Evolutionary conservation across 2,888 invertebrate genomes (phyloP).

Genomic region (Rotaria magnacalcarata): DNA sequence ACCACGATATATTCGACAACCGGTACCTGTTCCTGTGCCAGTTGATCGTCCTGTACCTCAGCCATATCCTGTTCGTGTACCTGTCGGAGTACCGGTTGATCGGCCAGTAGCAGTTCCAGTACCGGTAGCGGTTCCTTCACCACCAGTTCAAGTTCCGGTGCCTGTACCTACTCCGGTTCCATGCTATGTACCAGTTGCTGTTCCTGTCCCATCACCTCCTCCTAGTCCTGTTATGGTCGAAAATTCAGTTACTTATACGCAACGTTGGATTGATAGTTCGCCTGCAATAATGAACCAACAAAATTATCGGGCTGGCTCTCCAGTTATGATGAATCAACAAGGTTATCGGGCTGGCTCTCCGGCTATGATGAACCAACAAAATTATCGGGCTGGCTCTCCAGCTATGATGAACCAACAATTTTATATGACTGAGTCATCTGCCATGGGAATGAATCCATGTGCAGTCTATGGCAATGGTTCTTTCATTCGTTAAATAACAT

Average conservation of each 20-base stretch:
- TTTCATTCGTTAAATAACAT: background rate
- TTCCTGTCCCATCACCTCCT: conserved; percentile 38
- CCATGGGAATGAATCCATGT: background rate
- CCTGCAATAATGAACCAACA: background rate
- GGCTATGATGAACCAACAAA: background rate
- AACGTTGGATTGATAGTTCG: background rate
- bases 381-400: background rate
- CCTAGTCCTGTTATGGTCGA: conserved; percentile 16
- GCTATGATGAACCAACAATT: background rate
- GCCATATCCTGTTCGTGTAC: conserved; percentile 27
- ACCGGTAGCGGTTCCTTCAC: conserved; percentile 7
- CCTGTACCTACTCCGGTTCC: conserved; percentile 8
- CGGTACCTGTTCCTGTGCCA: background rate
- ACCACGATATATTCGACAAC: background rate
- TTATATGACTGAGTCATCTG: background rate
- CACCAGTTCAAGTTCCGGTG: background rate
- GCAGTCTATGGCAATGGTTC: background rate
- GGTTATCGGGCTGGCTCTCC: background rate
- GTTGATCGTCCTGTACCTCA: conserved; percentile 33
- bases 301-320: background rate
- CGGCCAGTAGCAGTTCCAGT: conserved; percentile 13
- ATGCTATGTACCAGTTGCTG: background rate
- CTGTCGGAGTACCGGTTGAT: background rate
- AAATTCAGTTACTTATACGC: conserved; percentile 14
- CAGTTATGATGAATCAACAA: no score